Conservation (phyloP, 2,797 vertebrate genomes). For the Danio aesculapii region DNA sequence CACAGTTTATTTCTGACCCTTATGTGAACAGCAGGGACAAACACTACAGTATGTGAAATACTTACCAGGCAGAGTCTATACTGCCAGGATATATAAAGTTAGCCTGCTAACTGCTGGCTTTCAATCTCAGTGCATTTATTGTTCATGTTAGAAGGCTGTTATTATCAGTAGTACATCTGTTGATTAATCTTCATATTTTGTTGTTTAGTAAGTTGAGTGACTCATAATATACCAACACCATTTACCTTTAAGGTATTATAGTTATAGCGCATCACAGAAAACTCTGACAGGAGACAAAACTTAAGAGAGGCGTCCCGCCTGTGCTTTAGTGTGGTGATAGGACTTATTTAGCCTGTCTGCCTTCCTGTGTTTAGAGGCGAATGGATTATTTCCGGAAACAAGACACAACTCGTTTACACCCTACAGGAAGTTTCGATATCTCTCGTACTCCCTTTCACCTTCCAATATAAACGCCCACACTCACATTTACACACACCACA, state of each 20-base stretch:
- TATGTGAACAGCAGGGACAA: no score
- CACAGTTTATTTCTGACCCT: no score
- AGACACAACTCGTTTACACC: conserved; percentile 64
- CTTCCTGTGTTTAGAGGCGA: conserved; percentile 81
- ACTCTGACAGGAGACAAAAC: conserved; percentile 6
- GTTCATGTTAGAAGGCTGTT: background rate
- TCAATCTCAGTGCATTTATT: background rate
- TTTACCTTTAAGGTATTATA: background rate
- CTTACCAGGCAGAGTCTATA: no score
- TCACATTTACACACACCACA: conserved; percentile 39
- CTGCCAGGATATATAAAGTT: no score
- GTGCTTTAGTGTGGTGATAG: conserved; percentile 31
- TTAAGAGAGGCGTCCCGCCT: conserved; percentile 11
- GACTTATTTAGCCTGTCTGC: conserved; percentile 77
- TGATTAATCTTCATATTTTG: background rate
- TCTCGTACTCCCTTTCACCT: background rate
- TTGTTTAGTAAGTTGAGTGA: background rate
- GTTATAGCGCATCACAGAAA: conserved; percentile 1
- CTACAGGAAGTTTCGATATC: conserved; percentile 73
- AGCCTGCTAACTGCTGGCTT: no score
- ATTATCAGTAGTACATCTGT: background rate
- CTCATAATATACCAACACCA: background rate
- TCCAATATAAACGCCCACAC: conserved; percentile 22
- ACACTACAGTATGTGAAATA: no score
- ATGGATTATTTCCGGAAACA: conserved; percentile 70